phyloP scores from a whole-genome alignment of 2,797 vertebrate species.

The Ptychobarbus kaznakovi region DNA sequence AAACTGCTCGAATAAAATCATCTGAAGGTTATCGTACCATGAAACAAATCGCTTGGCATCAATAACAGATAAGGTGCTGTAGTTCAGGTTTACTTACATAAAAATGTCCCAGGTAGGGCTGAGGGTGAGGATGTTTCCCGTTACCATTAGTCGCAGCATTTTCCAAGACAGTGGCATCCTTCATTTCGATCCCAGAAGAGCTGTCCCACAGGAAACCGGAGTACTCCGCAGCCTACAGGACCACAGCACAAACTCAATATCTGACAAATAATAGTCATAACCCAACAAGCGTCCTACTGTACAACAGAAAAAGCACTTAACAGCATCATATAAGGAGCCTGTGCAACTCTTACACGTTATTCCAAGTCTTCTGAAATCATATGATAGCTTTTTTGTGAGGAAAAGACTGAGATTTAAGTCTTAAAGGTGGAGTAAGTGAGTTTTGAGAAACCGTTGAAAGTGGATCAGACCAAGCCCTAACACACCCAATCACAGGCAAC shows the following conservation, averaged over 20 bases:
- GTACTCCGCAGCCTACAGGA: constrained; percentile 80
- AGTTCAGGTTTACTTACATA: constrained; percentile 76
- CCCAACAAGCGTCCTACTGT: background rate
- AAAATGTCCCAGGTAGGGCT: constrained; percentile 85
- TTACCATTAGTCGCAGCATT: constrained; percentile 80
- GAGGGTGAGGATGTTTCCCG: constrained; percentile 71
- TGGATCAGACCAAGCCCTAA: too few relatives aligned
- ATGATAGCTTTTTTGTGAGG: background rate
- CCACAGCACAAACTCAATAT: constrained; percentile 30
- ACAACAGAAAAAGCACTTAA: background rate
- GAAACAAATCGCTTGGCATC: background rate
- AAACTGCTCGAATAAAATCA: background rate
- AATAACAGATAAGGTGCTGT: background rate
- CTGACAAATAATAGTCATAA: background rate
- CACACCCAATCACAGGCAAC: background rate
- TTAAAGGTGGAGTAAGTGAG: background rate
- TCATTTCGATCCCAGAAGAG: constrained; percentile 85
- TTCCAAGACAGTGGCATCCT: constrained; percentile 78
- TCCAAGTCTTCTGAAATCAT: background rate
- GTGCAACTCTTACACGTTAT: background rate
- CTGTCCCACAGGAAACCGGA: constrained; percentile 92
- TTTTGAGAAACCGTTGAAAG: too few relatives aligned
- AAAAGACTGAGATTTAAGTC: background rate
- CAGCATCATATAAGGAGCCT: background rate
- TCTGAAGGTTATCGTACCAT: background rate